phyloP scores from a whole-genome alignment of 2,888 invertebrate species.

The Halocaridina rubra region DNA sequence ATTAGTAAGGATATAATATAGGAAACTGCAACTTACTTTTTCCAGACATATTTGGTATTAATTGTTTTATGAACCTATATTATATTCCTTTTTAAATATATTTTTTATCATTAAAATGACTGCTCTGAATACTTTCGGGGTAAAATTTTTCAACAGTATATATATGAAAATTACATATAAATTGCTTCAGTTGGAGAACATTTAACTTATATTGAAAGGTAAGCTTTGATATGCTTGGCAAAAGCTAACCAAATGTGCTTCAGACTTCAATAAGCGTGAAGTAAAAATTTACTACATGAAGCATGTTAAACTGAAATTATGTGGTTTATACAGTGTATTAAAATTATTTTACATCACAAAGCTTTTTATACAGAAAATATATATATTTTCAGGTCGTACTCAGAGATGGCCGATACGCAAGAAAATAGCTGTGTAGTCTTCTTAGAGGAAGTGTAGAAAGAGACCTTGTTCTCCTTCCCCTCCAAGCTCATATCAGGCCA shows the following conservation, averaged over 20 bases:
- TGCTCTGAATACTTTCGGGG: no score
- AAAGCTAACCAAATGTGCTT: not conserved
- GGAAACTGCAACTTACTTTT: no score
- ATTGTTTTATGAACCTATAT: no score
- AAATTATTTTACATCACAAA: not conserved
- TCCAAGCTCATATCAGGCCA: not conserved
- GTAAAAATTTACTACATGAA: not conserved
- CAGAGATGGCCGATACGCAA: slow-evolving; percentile 41
- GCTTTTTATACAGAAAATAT: not conserved
- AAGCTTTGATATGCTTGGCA: not conserved
- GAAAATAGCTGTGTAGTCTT: slow-evolving; percentile 25
- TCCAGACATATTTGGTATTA: no score
- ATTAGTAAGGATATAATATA: no score
- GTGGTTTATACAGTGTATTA: not conserved
- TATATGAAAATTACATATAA: no score
- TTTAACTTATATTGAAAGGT: no score
- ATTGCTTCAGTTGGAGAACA: no score
- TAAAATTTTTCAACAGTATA: no score
- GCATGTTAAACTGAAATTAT: not conserved
- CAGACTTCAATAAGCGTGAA: not conserved
- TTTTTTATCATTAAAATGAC: no score
- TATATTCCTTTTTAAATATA: no score
- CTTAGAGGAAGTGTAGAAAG: not conserved
- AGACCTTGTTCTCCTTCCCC: no score
- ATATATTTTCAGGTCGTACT: slow-evolving; percentile 47